Conservation (phyloP, 2,888 invertebrate species). For the Himalopsyche kuldschensis region DNA sequence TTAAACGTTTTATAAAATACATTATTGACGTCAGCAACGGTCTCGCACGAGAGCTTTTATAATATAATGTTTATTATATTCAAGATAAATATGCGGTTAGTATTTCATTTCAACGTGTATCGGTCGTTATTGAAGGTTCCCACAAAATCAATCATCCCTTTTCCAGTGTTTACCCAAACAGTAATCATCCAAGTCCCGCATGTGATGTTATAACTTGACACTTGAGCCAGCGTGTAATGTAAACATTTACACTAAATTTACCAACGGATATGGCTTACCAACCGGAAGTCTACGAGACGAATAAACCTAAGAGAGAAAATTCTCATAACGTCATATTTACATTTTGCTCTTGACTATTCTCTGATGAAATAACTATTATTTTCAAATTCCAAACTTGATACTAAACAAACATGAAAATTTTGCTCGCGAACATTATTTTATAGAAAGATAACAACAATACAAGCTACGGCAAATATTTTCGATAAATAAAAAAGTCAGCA, state of each 20-base stretch:
- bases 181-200: not conserved
- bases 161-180: slow-evolving; percentile 8
- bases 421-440: too few relatives aligned
- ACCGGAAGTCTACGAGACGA: not conserved
- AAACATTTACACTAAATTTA: slow-evolving; percentile 1
- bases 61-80: too few relatives aligned
- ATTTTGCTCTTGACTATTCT: too few relatives aligned
- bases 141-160: slow-evolving; percentile 5
- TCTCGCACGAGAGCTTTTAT: too few relatives aligned
- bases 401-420: too few relatives aligned
- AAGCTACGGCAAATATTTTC: too few relatives aligned
- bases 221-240: slow-evolving; percentile 7
- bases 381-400: too few relatives aligned
- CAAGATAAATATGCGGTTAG: not conserved
- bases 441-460: too few relatives aligned
- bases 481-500: too few relatives aligned
- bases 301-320: not conserved
- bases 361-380: too few relatives aligned
- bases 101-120: not conserved
- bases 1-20: too few relatives aligned
- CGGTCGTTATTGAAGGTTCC: not conserved
- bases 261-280: not conserved
- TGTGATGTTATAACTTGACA: slow-evolving; percentile 15
- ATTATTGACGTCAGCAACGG: too few relatives aligned
- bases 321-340: not conserved